A percentile compares a stretch with the other conserved stretches of the same genome.
Conservation (phyloP, 2,888 invertebrate genomes). For the Catocala nupta region DNA sequence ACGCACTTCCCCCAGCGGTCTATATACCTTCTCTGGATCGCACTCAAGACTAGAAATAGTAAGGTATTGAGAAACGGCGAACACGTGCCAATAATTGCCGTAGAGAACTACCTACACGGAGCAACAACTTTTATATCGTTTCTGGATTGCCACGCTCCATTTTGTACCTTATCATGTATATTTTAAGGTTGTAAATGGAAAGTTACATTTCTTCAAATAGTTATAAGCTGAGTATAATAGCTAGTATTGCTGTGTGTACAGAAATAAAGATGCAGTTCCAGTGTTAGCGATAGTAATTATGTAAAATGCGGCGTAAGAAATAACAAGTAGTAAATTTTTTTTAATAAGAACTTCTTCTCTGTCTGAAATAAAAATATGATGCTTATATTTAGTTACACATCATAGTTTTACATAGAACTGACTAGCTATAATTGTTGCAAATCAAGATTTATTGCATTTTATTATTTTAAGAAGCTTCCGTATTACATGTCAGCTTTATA, state of each 20-base stretch:
- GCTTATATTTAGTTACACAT: no score
- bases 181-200: constrained; percentile 24
- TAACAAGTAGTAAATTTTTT: no score
- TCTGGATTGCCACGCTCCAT: constrained; percentile 16
- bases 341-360: no score
- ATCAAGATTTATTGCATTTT: no score
- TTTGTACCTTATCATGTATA: constrained; percentile 19
- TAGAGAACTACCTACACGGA: constrained; percentile 59
- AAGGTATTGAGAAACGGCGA: constrained; percentile 64
- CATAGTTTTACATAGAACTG: no score
- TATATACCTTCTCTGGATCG: constrained; percentile 42
- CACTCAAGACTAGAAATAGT: constrained; percentile 53
- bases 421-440: no score
- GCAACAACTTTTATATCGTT: constrained; percentile 51
- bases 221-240: constrained; percentile 43
- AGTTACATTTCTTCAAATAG: constrained; percentile 24
- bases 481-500: no score
- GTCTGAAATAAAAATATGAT: no score
- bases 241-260: constrained; percentile 38
- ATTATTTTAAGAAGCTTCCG: no score
- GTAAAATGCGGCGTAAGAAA: neutral
- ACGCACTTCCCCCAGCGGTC: constrained; percentile 16
- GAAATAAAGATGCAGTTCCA: constrained; percentile 28
- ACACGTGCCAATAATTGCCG: constrained; percentile 73
- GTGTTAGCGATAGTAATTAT: constrained; percentile 22